A percentile compares a stretch with the other conserved stretches of the same genome.
Evolutionary conservation across 2,113 vertebrate genomes (phyloP).

Genomic region (Pteruthius melanotis): DNA sequence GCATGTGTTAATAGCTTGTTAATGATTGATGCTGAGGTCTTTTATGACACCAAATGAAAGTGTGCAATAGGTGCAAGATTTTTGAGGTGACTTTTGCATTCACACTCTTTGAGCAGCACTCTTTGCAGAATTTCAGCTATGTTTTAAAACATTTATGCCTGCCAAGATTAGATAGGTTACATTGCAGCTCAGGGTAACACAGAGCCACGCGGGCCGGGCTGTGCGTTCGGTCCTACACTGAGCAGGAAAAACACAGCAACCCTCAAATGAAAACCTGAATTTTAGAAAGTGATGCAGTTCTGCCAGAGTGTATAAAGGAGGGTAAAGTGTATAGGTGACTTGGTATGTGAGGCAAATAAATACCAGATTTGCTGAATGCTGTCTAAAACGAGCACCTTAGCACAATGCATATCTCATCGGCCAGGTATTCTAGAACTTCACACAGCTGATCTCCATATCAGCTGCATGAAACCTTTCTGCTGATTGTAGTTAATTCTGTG

Average conservation of each 20-base stretch:
- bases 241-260: constrained; percentile 48
- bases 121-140: constrained; percentile 26
- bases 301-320: neutral
- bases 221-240: constrained; percentile 1
- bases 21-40: constrained; percentile 78
- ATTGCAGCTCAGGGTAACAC: neutral
- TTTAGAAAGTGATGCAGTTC: constrained; percentile 29
- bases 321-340: neutral
- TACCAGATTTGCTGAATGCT: neutral
- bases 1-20: constrained; percentile 80
- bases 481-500: neutral
- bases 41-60: constrained; percentile 76
- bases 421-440: neutral
- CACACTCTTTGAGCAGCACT: neutral
- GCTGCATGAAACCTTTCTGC: neutral
- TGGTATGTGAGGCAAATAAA: neutral
- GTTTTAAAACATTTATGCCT: constrained; percentile 69
- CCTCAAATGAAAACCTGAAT: constrained; percentile 40
- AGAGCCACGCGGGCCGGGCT: neutral
- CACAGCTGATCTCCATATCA: fast-evolving
- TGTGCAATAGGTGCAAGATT: constrained; percentile 59
- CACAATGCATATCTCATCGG: neutral
- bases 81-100: constrained; percentile 53
- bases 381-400: neutral
- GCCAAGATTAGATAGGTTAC: constrained; percentile 31